phyloP scores from a whole-genome alignment of 1,140 invertebrate genomes.

The Ephestia elutella region DNA sequence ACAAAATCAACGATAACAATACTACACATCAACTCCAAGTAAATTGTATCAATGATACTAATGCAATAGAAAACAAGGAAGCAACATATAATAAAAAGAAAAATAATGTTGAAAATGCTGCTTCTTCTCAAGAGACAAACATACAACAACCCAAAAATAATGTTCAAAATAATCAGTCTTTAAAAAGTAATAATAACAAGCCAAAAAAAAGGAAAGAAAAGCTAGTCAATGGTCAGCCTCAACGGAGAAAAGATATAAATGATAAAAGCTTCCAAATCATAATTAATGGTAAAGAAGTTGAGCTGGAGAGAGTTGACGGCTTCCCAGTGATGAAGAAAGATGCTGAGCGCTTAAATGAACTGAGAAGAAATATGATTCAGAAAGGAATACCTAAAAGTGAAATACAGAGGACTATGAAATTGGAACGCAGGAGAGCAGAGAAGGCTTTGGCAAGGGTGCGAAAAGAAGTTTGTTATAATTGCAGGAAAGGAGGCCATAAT shows the following conservation, averaged over 20 bases:
- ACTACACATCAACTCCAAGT: background rate
- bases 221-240: slow-evolving; percentile 30
- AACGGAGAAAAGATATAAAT: slow-evolving; percentile 71
- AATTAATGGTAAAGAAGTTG: slow-evolving; percentile 79
- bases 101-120: slow-evolving; percentile 7
- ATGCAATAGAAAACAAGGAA: background rate
- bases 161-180: slow-evolving; percentile 1
- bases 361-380: slow-evolving; percentile 78
- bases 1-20: slow-evolving; percentile 8
- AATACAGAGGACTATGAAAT: slow-evolving; percentile 79
- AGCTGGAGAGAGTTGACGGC: slow-evolving; percentile 79
- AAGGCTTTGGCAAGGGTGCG: slow-evolving; percentile 79
- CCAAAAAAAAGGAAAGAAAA: slow-evolving; percentile 42
- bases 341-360: slow-evolving; percentile 77
- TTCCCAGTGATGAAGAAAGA: slow-evolving; percentile 83
- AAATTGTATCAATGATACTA: background rate
- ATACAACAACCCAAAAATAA: slow-evolving; percentile 10
- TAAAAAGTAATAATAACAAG: slow-evolving; percentile 6
- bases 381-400: slow-evolving; percentile 82
- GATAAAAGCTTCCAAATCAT: slow-evolving; percentile 70
- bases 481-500: slow-evolving; percentile 84
- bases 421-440: slow-evolving; percentile 82
- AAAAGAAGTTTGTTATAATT: slow-evolving; percentile 87
- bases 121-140: no score
- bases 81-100: slow-evolving; percentile 19